Conservation (phyloP, 2,888 invertebrate genomes). For the Hartigia nigra region DNA sequence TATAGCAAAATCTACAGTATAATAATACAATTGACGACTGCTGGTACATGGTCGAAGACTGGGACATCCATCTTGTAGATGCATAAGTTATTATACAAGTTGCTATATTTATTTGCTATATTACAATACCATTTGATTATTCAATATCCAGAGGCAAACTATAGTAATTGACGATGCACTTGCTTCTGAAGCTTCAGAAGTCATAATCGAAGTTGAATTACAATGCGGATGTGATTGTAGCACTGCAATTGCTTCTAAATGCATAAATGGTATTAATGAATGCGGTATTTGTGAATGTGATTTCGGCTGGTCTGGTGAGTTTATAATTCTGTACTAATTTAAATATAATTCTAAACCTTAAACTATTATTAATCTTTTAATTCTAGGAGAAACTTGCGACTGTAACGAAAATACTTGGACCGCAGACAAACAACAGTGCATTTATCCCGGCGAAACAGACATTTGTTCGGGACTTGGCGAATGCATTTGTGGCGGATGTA, state of each 20-base stretch:
- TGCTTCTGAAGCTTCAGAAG: conserved; percentile 71
- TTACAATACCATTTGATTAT: conserved; percentile 27
- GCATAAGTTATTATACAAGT: background rate
- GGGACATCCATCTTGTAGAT: too few relatives aligned
- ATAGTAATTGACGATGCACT: conserved; percentile 81
- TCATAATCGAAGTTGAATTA: conserved; percentile 79
- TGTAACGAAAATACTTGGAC: conserved; percentile 68
- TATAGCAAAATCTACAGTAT: too few relatives aligned
- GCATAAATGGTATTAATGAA: conserved; percentile 69
- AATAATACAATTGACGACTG: too few relatives aligned
- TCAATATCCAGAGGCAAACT: conserved; percentile 59
- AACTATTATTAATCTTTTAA: conserved; percentile 8
- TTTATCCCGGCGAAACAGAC: conserved; percentile 66
- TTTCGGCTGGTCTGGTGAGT: conserved; percentile 70
- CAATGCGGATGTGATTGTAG: conserved; percentile 79
- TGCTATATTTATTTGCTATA: conserved; percentile 18
- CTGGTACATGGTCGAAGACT: too few relatives aligned
- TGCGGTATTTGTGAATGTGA: conserved; percentile 77
- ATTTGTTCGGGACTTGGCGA: conserved; percentile 80
- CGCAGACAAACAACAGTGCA: conserved; percentile 68
- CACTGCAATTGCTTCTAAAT: conserved; percentile 61
- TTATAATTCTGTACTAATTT: background rate
- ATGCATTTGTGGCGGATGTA: conserved; percentile 82
- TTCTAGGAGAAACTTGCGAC: conserved; percentile 69
- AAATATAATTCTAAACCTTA: background rate